Evolutionary conservation across 92 coral and sea anemone genomes (phyloP).

Genomic region (Micromussa lordhowensis): DNA sequence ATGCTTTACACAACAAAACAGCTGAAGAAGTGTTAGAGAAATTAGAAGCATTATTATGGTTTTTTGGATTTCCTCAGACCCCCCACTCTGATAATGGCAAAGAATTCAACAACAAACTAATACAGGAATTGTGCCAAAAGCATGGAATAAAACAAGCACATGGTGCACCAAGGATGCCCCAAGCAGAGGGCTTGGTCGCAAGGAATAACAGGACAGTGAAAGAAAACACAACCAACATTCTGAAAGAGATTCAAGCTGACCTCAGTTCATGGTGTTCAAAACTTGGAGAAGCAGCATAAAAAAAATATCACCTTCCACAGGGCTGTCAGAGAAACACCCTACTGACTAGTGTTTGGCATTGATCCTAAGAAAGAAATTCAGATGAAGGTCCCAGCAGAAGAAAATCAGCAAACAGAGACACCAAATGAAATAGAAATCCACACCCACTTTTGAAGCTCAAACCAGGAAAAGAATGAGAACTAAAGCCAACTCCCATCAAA

Average conservation of each 20-base stretch:
- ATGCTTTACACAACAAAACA: conserved; percentile 30
- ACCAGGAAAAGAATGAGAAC: conserved; percentile 19
- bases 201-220: conserved; percentile 44
- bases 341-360: conserved; percentile 51
- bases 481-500: neutral
- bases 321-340: conserved; percentile 33
- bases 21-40: conserved; percentile 41
- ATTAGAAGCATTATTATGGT: conserved; percentile 21
- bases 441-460: conserved; percentile 27
- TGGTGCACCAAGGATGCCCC: conserved; percentile 51
- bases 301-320: conserved; percentile 43
- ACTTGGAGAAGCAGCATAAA: conserved; percentile 45
- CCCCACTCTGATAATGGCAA: conserved; percentile 52
- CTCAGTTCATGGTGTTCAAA: conserved; percentile 44
- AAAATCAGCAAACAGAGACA: conserved; percentile 19
- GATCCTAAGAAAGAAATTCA: conserved; percentile 28
- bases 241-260: conserved; percentile 36
- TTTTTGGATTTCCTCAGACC: conserved; percentile 43
- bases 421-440: neutral
- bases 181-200: conserved; percentile 50
- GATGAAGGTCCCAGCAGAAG: conserved; percentile 36
- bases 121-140: conserved; percentile 21
- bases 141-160: conserved; percentile 39
- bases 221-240: neutral
- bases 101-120: conserved; percentile 44